phyloP scores from a whole-genome alignment of 2,797 vertebrate genomes.

The Poeciliopsis turneri region DNA sequence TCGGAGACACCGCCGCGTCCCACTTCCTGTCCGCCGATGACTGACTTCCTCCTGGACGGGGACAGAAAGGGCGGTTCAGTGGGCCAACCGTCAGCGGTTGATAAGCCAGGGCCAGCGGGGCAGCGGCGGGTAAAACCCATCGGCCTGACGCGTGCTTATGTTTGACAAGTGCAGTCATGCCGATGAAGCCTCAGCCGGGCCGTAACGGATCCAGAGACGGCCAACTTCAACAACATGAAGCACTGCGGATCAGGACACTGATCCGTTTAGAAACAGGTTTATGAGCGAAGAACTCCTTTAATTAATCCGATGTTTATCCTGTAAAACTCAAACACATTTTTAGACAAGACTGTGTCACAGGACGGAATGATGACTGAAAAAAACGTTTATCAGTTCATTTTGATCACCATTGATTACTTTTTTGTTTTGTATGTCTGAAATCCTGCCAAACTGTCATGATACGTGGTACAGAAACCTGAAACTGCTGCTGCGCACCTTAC shows the following conservation, averaged over 20 bases:
- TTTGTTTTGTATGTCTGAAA: too few relatives aligned
- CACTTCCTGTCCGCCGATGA: slow-evolving; percentile 63
- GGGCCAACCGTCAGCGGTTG: slow-evolving; percentile 26
- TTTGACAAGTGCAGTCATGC: slow-evolving; percentile 68
- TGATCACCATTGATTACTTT: too few relatives aligned
- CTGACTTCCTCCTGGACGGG: slow-evolving; percentile 31
- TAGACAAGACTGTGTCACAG: not conserved
- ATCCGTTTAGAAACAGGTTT: not conserved
- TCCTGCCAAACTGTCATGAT: too few relatives aligned
- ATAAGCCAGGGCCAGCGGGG: slow-evolving; percentile 38
- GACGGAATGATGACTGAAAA: too few relatives aligned
- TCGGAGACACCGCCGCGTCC: slow-evolving; percentile 31
- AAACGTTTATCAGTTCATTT: too few relatives aligned
- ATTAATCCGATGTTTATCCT: not conserved
- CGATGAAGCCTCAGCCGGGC: slow-evolving; percentile 44
- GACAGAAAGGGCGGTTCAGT: slow-evolving; percentile 37
- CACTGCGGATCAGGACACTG: not conserved
- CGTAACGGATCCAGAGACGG: slow-evolving; percentile 48
- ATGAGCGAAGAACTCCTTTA: not conserved
- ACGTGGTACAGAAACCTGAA: too few relatives aligned
- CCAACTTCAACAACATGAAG: not conserved
- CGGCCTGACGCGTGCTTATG: slow-evolving; percentile 52
- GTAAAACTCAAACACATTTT: not conserved
- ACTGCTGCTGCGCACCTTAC: too few relatives aligned
- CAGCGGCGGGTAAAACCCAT: slow-evolving; percentile 49